Evolutionary conservation across 2,888 invertebrate genomes (phyloP).

Genomic region (Salpingus planirostris): DNA sequence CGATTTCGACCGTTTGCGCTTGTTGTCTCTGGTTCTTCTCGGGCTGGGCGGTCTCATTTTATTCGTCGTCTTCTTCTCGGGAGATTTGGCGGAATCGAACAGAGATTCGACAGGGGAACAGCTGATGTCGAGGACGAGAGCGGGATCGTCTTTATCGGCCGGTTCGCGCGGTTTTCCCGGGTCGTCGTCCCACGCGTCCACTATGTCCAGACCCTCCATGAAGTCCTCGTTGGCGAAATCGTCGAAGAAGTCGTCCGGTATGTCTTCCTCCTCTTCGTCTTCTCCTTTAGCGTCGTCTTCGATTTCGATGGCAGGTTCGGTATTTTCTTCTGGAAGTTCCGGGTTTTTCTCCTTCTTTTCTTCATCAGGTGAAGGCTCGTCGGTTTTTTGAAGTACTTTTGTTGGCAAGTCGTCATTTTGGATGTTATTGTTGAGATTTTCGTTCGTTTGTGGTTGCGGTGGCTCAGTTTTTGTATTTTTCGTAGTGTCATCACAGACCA

Average conservation of each 20-base stretch:
- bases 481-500: too few species aligned
- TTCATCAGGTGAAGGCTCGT: too few species aligned
- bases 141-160: not conserved
- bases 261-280: constrained; percentile 34
- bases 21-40: constrained; percentile 4
- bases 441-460: too few species aligned
- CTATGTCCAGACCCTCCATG: constrained; percentile 40
- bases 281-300: constrained; percentile 6
- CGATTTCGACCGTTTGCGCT: constrained; percentile 7
- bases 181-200: constrained; percentile 36
- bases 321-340: too few species aligned
- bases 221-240: constrained; percentile 41
- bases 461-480: too few species aligned
- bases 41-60: not conserved
- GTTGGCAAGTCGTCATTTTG: too few species aligned
- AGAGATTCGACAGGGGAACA: too few species aligned
- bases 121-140: constrained; percentile 1
- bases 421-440: too few species aligned
- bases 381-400: too few species aligned
- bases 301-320: too few species aligned
- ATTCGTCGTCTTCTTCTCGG: constrained; percentile 1
- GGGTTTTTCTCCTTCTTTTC: not conserved
- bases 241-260: constrained; percentile 40
- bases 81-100: too few species aligned
- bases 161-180: constrained; percentile 1